Base-by-base conservation (phyloP, 2,797 vertebrate species). In the Trachops cirrhosus region DNA sequence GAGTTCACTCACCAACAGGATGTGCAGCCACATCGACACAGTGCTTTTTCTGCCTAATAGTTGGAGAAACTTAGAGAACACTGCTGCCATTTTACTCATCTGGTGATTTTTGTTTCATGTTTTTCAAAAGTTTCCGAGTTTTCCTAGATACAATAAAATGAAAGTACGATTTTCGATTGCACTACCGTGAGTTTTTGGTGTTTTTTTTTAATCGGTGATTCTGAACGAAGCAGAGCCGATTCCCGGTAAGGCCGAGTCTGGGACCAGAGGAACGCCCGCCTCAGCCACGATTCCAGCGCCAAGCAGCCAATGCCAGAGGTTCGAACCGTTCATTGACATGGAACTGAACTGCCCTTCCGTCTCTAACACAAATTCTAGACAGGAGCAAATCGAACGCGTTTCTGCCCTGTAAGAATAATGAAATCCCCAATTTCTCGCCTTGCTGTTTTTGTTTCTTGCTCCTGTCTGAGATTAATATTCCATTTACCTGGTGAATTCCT, bases 51-150 rank as follows among this genome's bases (percentile, higher is more conserved):
- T 46, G 75, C 22, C 57, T 5, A 62, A 44, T 68, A 87, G 50
- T 95, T 94, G 16, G 22, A 48, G 48, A 91, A 95, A 78, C 67
- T 73, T 1, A 73, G 34, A 83, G 37, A 93, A 79, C 79, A 84
- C 14, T 48, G 52, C 41, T 92, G 75, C 12, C 1, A 37, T 86
- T 92, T 87, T 86, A 77, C 11, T 41, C 19, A 59, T 77, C 54
- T 93, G 48, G 21, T 86, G 44, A 46, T 82, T 79, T 89, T 18
- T 46, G 10, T 71, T 83, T 37, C 48, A 39, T 1, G 14, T 46
- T 39, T 86, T 87, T 85, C 21, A 21, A 68, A 73, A 54, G 11
- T 62, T 68, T 89, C 73, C 79, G 75, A n/a, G 73, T 64, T 85
- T 94, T 91, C 41, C 26, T 67, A 79, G 37, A 88, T n/a, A 57